Conservation (phyloP, 2,888 invertebrate genomes). For the Cephus spinipes region DNA sequence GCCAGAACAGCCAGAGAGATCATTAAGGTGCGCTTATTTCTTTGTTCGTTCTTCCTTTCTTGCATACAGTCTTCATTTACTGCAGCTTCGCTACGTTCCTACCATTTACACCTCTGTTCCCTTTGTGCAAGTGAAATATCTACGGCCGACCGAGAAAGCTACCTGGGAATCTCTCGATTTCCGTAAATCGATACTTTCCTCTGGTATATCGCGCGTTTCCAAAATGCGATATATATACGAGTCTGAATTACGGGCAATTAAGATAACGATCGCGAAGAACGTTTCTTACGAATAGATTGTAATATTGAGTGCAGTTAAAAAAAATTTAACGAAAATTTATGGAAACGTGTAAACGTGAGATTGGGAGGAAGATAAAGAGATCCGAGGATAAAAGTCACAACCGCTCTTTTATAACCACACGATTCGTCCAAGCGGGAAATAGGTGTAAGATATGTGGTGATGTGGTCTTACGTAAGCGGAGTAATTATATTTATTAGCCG, state of each 20-base stretch:
- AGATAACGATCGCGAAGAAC: not conserved
- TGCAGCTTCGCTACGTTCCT: not conserved
- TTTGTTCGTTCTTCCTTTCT: not conserved
- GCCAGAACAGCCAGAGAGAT: not conserved
- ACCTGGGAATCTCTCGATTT: not conserved
- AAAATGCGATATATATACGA: not conserved
- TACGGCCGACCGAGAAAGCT: not conserved
- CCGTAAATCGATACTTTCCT: not conserved
- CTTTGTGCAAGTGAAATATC: not conserved
- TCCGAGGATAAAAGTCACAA: slow-evolving; percentile 18
- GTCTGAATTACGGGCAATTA: not conserved
- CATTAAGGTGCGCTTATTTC: not conserved
- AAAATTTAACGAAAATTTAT: too few species aligned
- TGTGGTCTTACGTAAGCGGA: slow-evolving; percentile 31
- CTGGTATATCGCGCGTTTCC: not conserved
- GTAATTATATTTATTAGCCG: slow-evolving; percentile 43
- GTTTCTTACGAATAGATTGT: too few species aligned
- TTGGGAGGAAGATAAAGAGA: too few species aligned
- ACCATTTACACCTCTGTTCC: not conserved
- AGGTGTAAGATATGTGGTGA: slow-evolving; percentile 29
- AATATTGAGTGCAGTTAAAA: too few species aligned
- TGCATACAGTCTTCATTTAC: not conserved
- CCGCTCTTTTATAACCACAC: slow-evolving; percentile 17
- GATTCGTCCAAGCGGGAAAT: slow-evolving; percentile 1
- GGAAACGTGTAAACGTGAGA: too few species aligned